Conservation (phyloP, 2,888 invertebrate genomes). For the Malacosoma neustria region DNA sequence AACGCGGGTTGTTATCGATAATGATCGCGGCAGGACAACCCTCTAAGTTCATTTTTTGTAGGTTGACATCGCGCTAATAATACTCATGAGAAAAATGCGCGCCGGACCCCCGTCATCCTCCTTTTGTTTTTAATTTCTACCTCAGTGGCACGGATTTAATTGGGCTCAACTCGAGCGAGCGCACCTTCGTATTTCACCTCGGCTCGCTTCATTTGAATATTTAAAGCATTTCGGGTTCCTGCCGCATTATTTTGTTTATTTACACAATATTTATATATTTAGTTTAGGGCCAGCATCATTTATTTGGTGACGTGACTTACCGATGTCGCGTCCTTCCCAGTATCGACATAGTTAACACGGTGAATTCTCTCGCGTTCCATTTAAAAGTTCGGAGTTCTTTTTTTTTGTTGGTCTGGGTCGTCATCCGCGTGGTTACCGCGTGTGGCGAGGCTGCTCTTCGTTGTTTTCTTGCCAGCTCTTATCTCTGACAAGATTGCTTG, state of each 20-base stretch:
- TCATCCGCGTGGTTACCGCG: constrained; percentile 51
- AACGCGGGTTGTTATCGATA: constrained; percentile 69
- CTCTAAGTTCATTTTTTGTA: constrained; percentile 68
- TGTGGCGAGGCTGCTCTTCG: constrained; percentile 66
- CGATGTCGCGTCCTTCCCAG: constrained; percentile 71
- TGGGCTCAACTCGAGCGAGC: constrained; percentile 70
- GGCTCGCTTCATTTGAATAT: constrained; percentile 74
- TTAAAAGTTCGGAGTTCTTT: constrained; percentile 62
- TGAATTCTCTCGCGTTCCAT: constrained; percentile 70
- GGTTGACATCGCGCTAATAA: constrained; percentile 74
- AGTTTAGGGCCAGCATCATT: constrained; percentile 65
- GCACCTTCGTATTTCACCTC: constrained; percentile 74
- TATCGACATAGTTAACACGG: constrained; percentile 72
- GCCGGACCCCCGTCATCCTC: constrained; percentile 65
- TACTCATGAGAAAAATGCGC: constrained; percentile 74
- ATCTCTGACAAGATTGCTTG: constrained; percentile 72
- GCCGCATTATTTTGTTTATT: constrained; percentile 69
- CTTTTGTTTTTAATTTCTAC: constrained; percentile 76
- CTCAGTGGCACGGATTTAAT: constrained; percentile 76
- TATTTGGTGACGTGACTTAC: constrained; percentile 73
- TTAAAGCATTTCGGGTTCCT: constrained; percentile 70
- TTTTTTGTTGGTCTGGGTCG: constrained; percentile 37
- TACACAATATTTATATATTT: constrained; percentile 74
- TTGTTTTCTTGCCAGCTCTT: constrained; percentile 70
- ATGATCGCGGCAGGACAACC: constrained; percentile 63